Evolutionary conservation across 2,797 vertebrate species (phyloP).

Genomic region (Lates japonicus): DNA sequence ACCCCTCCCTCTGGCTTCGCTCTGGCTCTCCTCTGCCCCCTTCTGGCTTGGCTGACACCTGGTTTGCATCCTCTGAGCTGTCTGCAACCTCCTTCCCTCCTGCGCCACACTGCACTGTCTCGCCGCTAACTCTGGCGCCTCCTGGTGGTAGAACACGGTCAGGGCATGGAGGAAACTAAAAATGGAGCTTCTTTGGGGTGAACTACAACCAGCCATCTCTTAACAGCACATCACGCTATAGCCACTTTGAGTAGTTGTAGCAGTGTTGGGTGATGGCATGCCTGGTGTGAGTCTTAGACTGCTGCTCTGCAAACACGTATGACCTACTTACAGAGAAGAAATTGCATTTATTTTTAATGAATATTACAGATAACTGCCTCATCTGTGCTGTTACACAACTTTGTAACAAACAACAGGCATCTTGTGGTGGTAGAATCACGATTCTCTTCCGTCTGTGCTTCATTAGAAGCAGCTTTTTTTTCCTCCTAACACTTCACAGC

Average conservation of each 20-base stretch:
- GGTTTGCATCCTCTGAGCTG: slow-evolving; percentile 43
- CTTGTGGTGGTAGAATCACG: slow-evolving; percentile 43
- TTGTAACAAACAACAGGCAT: neutral
- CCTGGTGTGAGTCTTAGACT: slow-evolving; percentile 1
- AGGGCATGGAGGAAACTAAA: slow-evolving; percentile 17
- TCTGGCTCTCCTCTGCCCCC: slow-evolving; percentile 60
- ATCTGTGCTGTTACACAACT: slow-evolving; percentile 7
- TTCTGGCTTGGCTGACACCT: slow-evolving; percentile 62
- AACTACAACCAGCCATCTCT: neutral
- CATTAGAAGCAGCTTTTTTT: slow-evolving; percentile 31
- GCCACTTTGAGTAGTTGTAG: neutral
- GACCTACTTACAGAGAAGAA: neutral
- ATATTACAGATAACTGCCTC: neutral
- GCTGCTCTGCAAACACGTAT: neutral
- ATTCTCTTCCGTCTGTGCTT: slow-evolving; percentile 43
- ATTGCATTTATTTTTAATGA: neutral
- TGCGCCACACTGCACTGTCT: slow-evolving; percentile 9
- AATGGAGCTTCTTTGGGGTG: slow-evolving; percentile 7
- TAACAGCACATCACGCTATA: neutral
- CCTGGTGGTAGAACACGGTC: slow-evolving; percentile 61
- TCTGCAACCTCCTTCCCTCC: slow-evolving; percentile 50
- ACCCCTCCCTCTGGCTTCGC: slow-evolving; percentile 31
- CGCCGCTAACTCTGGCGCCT: slow-evolving; percentile 61
- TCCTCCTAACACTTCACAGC: slow-evolving; percentile 46
- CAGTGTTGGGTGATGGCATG: slow-evolving; percentile 34